A percentile compares a stretch with the other conserved stretches of the same genome.
phyloP scores from a whole-genome alignment of 2,888 invertebrate genomes.

The Panzeria rudis region DNA sequence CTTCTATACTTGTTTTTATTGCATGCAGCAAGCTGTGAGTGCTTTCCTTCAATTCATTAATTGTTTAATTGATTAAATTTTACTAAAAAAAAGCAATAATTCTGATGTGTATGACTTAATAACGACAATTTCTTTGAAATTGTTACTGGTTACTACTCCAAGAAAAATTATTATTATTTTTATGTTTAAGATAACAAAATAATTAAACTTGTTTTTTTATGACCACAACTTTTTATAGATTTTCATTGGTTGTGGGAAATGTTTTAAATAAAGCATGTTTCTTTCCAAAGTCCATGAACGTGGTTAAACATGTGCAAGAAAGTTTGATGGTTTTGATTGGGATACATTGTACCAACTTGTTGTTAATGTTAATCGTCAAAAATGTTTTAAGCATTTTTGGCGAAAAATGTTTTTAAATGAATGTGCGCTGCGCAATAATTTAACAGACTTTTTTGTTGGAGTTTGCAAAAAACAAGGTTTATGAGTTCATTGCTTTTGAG shows the following conservation, averaged over 20 bases:
- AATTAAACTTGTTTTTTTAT: slow-evolving; percentile 25
- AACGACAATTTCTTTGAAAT: slow-evolving; percentile 63
- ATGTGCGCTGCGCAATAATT: slow-evolving; percentile 24
- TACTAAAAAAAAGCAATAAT: slow-evolving; percentile 16
- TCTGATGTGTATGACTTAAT: slow-evolving; percentile 58
- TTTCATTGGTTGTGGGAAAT: slow-evolving; percentile 48
- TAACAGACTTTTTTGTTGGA: slow-evolving; percentile 1
- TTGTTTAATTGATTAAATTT: slow-evolving; percentile 19
- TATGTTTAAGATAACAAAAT: slow-evolving; percentile 12
- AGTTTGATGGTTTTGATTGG: background rate
- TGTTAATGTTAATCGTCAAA: background rate
- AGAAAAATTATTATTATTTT: slow-evolving; percentile 16
- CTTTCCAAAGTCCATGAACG: slow-evolving; percentile 41
- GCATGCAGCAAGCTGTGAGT: background rate
- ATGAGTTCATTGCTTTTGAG: slow-evolving; percentile 30
- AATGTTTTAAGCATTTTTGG: slow-evolving; percentile 26
- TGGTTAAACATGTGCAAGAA: slow-evolving; percentile 5
- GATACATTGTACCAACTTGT: background rate
- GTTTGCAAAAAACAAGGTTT: background rate
- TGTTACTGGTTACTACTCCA: slow-evolving; percentile 48
- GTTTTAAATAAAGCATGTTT: slow-evolving; percentile 42
- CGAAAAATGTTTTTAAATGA: background rate
- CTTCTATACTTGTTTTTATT: slow-evolving; percentile 9
- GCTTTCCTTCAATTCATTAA: background rate
- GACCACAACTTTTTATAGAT: slow-evolving; percentile 11